Base-by-base conservation (phyloP, 2,888 invertebrate genomes). In the Philaethria dido region DNA sequence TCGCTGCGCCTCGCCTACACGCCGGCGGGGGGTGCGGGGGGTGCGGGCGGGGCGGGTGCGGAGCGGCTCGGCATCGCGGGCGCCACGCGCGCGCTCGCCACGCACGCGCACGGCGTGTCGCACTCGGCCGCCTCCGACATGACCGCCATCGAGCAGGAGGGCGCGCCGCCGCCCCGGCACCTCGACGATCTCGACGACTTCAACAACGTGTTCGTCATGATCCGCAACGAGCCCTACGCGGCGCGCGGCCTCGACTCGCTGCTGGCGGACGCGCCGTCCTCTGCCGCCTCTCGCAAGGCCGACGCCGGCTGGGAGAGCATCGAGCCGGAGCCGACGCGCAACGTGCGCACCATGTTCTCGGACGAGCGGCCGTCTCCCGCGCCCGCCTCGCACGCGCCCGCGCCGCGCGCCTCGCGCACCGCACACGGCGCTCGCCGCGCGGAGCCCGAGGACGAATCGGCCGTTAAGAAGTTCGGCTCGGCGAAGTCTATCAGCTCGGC, bases 401-500 rank as follows among this genome's bases (percentile, higher is more conserved):
- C 36, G 44, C 70, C 39, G 67, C 71, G 33, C 69, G 50, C 63
- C 66, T 47, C 48, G 55, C 64, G 64, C 73, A 20, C 45, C n/a
- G n/a, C n/a, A n/a, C n/a, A n/a, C n/a, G n/a, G n/a, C 69, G 66
- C 62, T 69, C 69, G 36, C 69, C 66, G 57, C 62, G 64, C 33
- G 68, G 72, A 52, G 36, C 73, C 44, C 64, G 90, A 92, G 8
- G 94, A 95, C 54, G 96, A 96, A 76, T 95, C 96, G 69, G 98
- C 98, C 22, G 97, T 97, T 85, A 98, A 97, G 89, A 99, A 99
- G 92, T 99, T 99, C 86, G 99, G 98, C 60, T 96, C 96, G 77
- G 99, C 99, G 3, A 99, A 99, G 88, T 97, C 98, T 14, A 99
- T 99, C 81, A 99, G 99, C 68, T 99, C 99, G 0, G 98, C 98